Conservation (phyloP, 2,113 vertebrate genomes). For the Myotis brandtii region DNA sequence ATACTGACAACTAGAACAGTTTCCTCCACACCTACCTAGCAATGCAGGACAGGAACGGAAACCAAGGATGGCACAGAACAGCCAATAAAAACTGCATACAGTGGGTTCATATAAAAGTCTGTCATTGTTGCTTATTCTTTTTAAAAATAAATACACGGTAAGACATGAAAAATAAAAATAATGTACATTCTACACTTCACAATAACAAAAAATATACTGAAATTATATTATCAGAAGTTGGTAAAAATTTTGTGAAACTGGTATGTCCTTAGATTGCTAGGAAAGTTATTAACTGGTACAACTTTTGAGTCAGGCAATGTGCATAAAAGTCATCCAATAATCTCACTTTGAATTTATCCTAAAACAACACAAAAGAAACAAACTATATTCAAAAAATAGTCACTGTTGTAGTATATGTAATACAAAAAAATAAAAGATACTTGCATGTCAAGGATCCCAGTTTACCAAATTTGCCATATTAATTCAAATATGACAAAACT, state of each 20-base stretch:
- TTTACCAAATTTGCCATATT: neutral
- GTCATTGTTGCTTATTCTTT: neutral
- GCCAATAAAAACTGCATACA: neutral
- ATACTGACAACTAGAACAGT: neutral
- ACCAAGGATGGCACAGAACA: neutral
- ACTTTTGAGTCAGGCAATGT: neutral
- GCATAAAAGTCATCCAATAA: conserved; percentile 22
- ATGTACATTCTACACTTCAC: neutral
- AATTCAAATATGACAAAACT: conserved; percentile 29
- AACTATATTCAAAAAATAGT: neutral
- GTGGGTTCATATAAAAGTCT: neutral
- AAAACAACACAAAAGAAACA: conserved; percentile 11
- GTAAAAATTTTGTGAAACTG: neutral
- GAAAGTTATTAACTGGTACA: conserved; percentile 27
- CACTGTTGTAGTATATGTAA: neutral
- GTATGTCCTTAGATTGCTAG: neutral
- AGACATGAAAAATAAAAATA: conserved; percentile 30
- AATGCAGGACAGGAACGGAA: neutral
- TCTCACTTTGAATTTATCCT: conserved; percentile 1
- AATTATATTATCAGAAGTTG: conserved; percentile 35
- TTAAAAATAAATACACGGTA: conserved; percentile 28
- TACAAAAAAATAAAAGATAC: neutral
- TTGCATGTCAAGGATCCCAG: neutral
- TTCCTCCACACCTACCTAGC: neutral
- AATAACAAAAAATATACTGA: neutral